These are phyloP conservation scores for Cheilosia variabilis DNA, from an alignment of 2,888 invertebrate species.

Conservation along the genomic window DNA sequence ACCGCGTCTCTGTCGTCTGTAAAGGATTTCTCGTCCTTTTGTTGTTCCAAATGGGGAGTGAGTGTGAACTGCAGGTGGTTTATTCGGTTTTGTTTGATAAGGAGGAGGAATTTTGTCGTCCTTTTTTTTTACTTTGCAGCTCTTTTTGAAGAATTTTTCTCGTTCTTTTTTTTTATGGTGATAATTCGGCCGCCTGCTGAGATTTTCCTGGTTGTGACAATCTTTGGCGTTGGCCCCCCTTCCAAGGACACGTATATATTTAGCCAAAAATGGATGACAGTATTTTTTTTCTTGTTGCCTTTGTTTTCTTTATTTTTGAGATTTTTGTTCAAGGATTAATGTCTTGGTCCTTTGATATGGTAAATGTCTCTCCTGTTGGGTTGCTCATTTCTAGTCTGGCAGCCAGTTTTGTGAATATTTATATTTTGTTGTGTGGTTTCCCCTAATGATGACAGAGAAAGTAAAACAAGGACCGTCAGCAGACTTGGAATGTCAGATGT, in stretches of 20 bases:
- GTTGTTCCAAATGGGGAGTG: slow-evolving; percentile 12
- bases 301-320: slow-evolving; percentile 10
- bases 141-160: slow-evolving; percentile 20
- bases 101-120: slow-evolving; percentile 26
- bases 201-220: slow-evolving; percentile 52
- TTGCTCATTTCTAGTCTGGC: slow-evolving; percentile 51
- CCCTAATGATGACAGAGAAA: background rate
- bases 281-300: slow-evolving; percentile 44
- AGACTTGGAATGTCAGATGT: slow-evolving; percentile 39
- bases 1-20: slow-evolving; percentile 35
- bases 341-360: slow-evolving; percentile 66
- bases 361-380: slow-evolving; percentile 53
- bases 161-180: slow-evolving; percentile 34
- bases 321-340: slow-evolving; percentile 44
- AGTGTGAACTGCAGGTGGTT: slow-evolving; percentile 66
- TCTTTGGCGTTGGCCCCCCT: slow-evolving; percentile 15
- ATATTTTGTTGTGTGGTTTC: slow-evolving; percentile 35
- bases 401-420: slow-evolving; percentile 54
- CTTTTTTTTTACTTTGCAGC: slow-evolving; percentile 25
- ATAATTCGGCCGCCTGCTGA: slow-evolving; percentile 66
- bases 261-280: slow-evolving; percentile 1
- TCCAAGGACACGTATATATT: slow-evolving; percentile 31
- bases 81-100: slow-evolving; percentile 34
- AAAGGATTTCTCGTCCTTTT: slow-evolving; percentile 49
- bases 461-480: slow-evolving; percentile 12